Base-by-base conservation (phyloP, 2,888 invertebrate genomes). In the Orchesellides sinensis region DNA sequence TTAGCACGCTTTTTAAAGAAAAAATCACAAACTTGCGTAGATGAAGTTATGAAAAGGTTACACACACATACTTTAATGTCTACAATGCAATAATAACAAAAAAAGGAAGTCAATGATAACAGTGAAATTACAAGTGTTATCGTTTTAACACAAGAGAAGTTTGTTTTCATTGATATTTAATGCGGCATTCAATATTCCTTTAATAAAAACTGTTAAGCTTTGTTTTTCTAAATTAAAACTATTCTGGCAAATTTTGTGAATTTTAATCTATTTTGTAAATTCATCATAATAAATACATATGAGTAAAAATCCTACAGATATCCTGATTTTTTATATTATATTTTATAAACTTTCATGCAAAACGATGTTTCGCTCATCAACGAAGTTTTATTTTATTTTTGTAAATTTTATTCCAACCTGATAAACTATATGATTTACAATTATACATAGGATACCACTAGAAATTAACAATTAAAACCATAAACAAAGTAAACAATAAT, bases 1-100 rank as follows among this genome's bases (percentile, higher is more conserved):
- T 8, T 59, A 56, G 32, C 59, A 59, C n/a, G 29, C 59, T 23
- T 66, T 45, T 66, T 66, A 47, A 10, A 66, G 12, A 65, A 65
- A 35, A 65, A 35, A 35, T 59, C 17, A 32, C 32, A 66, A 66
- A 63, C 35, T 40, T 40, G 17, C 40, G 35, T 61, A 17, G 32
- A 32, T 40, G n/a, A 40, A 40, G 1, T 40, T 10, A 10, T 14
- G 10, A 40, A 10, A 10, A 40, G 14, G 10, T 32, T 10, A 32
- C 32, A 40, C 40, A 14, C 40, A 40, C 40, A 40, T 4, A 21
- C 23, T 32, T 14, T 32, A 35, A 17, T 61, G 35, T 3, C 19
- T 40, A 19, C 12, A 40, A 59, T 2, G n/a, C n/a, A n/a, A n/a
- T n/a, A n/a, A n/a, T n/a, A n/a, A n/a, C n/a, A n/a, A 49, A 49